Conservation (phyloP, 92 coral and sea anemone species). For the Epizoanthus stellaris region DNA sequence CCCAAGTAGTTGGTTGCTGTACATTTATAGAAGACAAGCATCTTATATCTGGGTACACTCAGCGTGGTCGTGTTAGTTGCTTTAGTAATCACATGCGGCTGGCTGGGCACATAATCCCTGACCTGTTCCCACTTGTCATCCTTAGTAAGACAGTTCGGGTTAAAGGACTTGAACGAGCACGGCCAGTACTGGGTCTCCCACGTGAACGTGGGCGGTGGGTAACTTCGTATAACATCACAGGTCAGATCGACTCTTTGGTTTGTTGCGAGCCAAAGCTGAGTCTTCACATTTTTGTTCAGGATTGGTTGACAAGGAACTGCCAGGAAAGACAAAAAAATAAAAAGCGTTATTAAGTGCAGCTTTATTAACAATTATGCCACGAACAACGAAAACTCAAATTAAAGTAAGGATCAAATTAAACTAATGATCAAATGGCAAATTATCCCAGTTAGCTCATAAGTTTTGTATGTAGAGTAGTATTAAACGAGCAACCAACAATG, state of each 20-base stretch:
- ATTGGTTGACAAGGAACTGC: slow-evolving; percentile 38
- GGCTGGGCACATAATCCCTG: not conserved
- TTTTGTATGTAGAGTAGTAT: no score
- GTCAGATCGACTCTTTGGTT: not conserved
- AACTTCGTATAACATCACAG: slow-evolving; percentile 9
- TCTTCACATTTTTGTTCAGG: slow-evolving; percentile 9
- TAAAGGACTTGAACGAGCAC: not conserved
- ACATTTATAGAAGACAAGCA: slow-evolving; percentile 6
- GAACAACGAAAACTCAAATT: no score
- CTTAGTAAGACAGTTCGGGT: not conserved
- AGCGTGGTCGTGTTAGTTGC: not conserved
- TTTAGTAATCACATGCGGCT: not conserved
- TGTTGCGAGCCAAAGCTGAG: not conserved
- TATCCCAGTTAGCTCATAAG: no score
- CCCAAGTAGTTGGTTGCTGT: slow-evolving; percentile 28
- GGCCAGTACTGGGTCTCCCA: slow-evolving; percentile 40
- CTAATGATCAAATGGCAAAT: no score
- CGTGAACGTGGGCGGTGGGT: slow-evolving; percentile 3
- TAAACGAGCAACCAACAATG: no score
- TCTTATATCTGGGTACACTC: not conserved
- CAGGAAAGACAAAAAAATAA: not conserved
- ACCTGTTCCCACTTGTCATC: not conserved
- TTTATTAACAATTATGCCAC: no score
- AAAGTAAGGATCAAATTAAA: no score
- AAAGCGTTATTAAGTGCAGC: no score